Evolutionary conservation across 2,888 invertebrate genomes (phyloP).

Genomic region (Caradrina clavipalpis): DNA sequence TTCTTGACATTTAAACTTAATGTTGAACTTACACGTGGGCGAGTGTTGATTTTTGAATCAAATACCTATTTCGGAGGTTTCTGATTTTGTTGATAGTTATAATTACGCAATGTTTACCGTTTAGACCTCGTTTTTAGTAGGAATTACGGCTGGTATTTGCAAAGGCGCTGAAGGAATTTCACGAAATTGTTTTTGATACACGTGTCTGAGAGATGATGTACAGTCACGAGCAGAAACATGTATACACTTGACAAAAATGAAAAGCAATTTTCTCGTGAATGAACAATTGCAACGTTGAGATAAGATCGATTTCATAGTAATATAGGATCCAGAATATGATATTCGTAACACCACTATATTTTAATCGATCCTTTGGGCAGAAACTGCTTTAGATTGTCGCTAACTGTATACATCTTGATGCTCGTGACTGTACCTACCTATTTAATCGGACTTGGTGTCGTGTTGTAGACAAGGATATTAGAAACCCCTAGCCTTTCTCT

Average conservation of each 20-base stretch:
- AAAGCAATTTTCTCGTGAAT: too few relatives aligned
- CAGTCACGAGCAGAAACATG: too few relatives aligned
- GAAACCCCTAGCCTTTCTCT: neutral
- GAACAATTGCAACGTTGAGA: too few relatives aligned
- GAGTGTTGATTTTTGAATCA: slow-evolving; percentile 27
- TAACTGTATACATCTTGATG: too few relatives aligned
- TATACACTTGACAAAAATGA: too few relatives aligned
- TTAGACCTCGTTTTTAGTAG: too few relatives aligned
- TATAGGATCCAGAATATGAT: too few relatives aligned
- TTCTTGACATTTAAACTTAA: slow-evolving; percentile 43
- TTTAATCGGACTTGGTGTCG: neutral
- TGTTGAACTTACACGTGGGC: slow-evolving; percentile 18
- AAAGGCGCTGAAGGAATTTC: neutral
- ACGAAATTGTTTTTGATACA: neutral
- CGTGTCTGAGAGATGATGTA: neutral
- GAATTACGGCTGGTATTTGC: neutral
- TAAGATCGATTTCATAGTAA: too few relatives aligned
- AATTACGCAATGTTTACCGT: neutral
- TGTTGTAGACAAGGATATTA: neutral
- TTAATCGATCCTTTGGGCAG: too few relatives aligned
- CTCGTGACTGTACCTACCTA: too few relatives aligned
- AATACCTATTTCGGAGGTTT: neutral
- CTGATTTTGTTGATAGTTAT: slow-evolving; percentile 7
- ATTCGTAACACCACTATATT: too few relatives aligned
- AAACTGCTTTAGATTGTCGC: too few relatives aligned